Evolutionary conservation across 2,888 invertebrate genomes (phyloP), one percentile per base, ranked within the genome.

Genomic region (Volucella bombylans): DNA sequence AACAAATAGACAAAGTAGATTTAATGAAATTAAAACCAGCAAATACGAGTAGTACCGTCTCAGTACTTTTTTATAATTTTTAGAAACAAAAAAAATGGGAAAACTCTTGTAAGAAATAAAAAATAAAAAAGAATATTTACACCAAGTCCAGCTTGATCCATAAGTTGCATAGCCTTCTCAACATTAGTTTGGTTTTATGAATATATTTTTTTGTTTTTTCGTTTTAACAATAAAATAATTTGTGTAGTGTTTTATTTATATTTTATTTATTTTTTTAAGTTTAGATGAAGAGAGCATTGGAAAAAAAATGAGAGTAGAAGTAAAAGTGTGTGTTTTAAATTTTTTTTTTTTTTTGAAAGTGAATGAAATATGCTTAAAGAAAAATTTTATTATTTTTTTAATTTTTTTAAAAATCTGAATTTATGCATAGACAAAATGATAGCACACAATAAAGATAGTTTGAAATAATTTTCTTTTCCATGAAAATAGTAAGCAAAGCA

Each of bases 81-180:
- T 0, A 31, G 0, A 31, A 43, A n/a, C 45, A 45, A 68, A 18
- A 55, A 15, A 57, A 83, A 45, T 50, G 14, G 12, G 76, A 61
- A 49, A 50, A 49, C 71, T 68, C 59, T 59, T 39, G 39, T 43
- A 54, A 54, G 43, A 74, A 69, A 67, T 52, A 52, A 76, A 80
- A 23, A 71, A 61, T 54, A 76, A 72, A 61, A 89, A 90, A 89
- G 91, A 90, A 95, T 96, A 96, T 95, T 96, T 96, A 96, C 96
- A 95, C 95, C 95, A 93, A 95, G 94, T 94, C 96, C 96, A 93
- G 95, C 95, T 94, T 96, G 95, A 94, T 96, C 96, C 96, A 96
- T 96, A 92, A 96, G 95, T 94, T 96, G 96, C 96, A 96, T 96
- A 93, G 96, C 96, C 96, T 97, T 94, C 93, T 92, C 87, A 82